Conservation (phyloP, 2,797 vertebrate genomes). For the Chromobotia macracanthus region DNA sequence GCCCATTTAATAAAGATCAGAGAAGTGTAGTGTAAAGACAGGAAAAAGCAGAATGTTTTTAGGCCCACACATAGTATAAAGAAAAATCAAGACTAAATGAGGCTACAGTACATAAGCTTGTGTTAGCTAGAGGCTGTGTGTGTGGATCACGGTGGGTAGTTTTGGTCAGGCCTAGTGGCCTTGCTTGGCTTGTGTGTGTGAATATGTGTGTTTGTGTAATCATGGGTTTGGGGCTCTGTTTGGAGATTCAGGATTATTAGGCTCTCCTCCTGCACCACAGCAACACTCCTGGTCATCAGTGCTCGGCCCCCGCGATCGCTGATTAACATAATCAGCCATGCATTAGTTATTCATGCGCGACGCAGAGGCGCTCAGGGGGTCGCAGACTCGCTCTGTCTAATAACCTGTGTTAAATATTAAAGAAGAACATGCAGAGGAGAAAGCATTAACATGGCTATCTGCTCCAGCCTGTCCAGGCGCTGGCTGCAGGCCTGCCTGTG, state of each 20-base stretch:
- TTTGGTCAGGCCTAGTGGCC: slow-evolving; percentile 62
- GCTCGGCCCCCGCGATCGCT: slow-evolving; percentile 66
- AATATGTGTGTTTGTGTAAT: slow-evolving; percentile 61
- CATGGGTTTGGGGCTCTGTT: slow-evolving; percentile 74
- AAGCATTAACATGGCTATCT: slow-evolving; percentile 79
- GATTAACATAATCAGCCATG: slow-evolving; percentile 83
- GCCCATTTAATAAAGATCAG: slow-evolving; percentile 70
- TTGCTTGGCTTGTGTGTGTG: slow-evolving; percentile 63
- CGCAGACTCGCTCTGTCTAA: slow-evolving; percentile 82
- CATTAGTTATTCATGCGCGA: slow-evolving; percentile 85
- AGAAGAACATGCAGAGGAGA: slow-evolving; percentile 78
- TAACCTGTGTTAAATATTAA: slow-evolving; percentile 87
- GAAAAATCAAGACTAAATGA: slow-evolving; percentile 60
- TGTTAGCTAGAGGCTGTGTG: slow-evolving; percentile 31
- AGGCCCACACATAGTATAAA: slow-evolving; percentile 60
- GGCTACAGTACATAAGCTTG: slow-evolving; percentile 71
- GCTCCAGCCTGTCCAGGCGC: slow-evolving; percentile 58
- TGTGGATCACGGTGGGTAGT: slow-evolving; percentile 34
- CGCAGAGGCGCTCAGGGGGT: slow-evolving; percentile 78
- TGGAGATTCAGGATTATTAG: slow-evolving; percentile 75
- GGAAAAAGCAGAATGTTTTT: slow-evolving; percentile 65
- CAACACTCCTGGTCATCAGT: slow-evolving; percentile 75
- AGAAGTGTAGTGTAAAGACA: slow-evolving; percentile 61
- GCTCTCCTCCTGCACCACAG: slow-evolving; percentile 70
- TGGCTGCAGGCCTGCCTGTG: slow-evolving; percentile 61